phyloP scores from a whole-genome alignment of 2,888 invertebrate genomes.

The Pycnomerus fuliginosus region DNA sequence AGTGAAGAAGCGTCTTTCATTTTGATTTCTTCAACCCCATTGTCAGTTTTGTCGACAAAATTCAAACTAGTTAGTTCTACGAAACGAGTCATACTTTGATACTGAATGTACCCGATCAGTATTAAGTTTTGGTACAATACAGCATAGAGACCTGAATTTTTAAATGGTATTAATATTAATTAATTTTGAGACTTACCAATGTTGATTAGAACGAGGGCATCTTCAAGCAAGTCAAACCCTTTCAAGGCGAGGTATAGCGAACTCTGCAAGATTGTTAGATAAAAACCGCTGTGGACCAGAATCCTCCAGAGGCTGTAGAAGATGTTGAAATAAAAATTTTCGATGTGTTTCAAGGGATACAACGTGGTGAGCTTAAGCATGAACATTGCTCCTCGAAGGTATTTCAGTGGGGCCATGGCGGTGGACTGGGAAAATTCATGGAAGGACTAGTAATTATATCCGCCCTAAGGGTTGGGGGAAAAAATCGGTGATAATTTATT shows the following conservation, averaged over 20 bases:
- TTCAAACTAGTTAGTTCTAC: background rate
- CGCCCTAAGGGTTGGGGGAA: too few species aligned
- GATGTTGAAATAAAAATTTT: background rate
- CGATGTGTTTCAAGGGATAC: conserved; percentile 1
- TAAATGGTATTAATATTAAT: too few species aligned
- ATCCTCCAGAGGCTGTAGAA: background rate
- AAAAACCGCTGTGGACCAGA: background rate
- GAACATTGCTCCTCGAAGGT: background rate
- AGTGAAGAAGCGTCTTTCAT: background rate
- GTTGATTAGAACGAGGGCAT: background rate
- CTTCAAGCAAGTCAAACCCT: conserved; percentile 3
- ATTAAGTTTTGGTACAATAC: background rate
- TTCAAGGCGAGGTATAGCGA: background rate
- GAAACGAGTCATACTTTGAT: background rate
- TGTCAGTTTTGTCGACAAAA: conserved; percentile 2
- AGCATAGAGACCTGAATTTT: conserved; percentile 1
- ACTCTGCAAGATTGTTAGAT: background rate
- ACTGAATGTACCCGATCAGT: background rate
- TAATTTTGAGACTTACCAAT: background rate
- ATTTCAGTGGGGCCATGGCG: conserved; percentile 4
- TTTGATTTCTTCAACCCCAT: conserved; percentile 1
- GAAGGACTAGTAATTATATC: too few species aligned
- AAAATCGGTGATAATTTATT: too few species aligned
- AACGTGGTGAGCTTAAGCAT: background rate
- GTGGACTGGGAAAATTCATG: too few species aligned